Conservation (phyloP, 2,888 invertebrate genomes). For the Acanthacorydalis orientalis region DNA sequence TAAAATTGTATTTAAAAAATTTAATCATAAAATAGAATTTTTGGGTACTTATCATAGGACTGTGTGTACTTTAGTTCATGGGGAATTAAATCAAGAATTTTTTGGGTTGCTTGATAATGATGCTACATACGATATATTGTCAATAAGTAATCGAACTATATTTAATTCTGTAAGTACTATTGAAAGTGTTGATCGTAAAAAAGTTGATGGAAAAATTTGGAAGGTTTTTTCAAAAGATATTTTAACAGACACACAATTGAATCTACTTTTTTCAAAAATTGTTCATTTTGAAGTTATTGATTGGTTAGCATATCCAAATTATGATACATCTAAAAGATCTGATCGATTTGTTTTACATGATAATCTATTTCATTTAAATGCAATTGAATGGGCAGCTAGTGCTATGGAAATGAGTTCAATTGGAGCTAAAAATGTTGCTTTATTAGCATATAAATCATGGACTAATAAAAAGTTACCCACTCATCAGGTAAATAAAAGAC, state of each 20-base stretch:
- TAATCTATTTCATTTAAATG: conserved; percentile 39
- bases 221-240: conserved; percentile 37
- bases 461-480: neutral
- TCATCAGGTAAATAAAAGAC: neutral
- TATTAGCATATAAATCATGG: conserved; percentile 26
- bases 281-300: conserved; percentile 18
- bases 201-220: conserved; percentile 25
- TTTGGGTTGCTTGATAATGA: conserved; percentile 23
- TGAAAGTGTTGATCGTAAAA: conserved; percentile 18
- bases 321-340: conserved; percentile 17
- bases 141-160: conserved; percentile 28
- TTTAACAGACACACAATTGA: conserved; percentile 25
- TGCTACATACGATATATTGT: conserved; percentile 19
- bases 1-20: conserved; percentile 27
- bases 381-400: conserved; percentile 45
- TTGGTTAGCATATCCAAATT: conserved; percentile 41
- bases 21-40: conserved; percentile 20
- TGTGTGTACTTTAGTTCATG: conserved; percentile 35
- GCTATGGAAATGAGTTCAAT: conserved; percentile 51
- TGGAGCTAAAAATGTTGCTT: conserved; percentile 40
- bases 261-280: conserved; percentile 28
- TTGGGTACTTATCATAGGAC: conserved; percentile 32
- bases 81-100: conserved; percentile 26
- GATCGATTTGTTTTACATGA: conserved; percentile 32
- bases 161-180: conserved; percentile 30